phyloP scores from a whole-genome alignment of 2,113 vertebrate species.

The Neofelis nebulosa region DNA sequence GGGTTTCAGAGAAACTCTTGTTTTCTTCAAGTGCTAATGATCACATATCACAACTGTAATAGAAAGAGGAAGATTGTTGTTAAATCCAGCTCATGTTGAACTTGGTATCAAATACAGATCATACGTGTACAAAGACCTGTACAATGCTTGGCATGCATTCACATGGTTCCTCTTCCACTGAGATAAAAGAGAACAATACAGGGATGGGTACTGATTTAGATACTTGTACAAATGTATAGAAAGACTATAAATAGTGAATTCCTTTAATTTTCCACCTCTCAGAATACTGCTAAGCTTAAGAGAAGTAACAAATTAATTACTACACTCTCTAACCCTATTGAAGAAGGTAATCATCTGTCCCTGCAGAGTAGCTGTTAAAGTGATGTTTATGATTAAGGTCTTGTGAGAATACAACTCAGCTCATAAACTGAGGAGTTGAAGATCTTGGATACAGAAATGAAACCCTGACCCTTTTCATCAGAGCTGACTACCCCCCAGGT shows the following conservation, averaged over 20 bases:
- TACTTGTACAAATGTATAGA: not conserved
- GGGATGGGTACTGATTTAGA: not conserved
- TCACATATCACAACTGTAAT: not conserved
- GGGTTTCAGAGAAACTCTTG: not conserved
- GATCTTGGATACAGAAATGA: not conserved
- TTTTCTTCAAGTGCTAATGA: not conserved
- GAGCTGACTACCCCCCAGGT: not conserved
- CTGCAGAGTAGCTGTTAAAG: not conserved
- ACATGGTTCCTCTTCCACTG: not conserved
- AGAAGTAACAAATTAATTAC: not conserved
- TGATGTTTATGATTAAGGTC: not conserved
- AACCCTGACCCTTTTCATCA: not conserved
- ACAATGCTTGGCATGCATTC: not conserved
- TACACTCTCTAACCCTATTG: not conserved
- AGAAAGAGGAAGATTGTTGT: not conserved
- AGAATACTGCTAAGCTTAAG: not conserved
- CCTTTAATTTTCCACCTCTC: not conserved
- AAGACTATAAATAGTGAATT: not conserved
- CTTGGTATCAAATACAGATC: not conserved
- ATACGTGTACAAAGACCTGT: not conserved
- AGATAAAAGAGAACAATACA: not conserved
- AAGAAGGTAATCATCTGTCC: not conserved
- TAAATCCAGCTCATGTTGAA: not conserved
- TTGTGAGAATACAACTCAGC: not conserved
- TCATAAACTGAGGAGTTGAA: not conserved